Base-by-base conservation (phyloP, 2,888 invertebrate species). In the Leptura quadrifasciata region DNA sequence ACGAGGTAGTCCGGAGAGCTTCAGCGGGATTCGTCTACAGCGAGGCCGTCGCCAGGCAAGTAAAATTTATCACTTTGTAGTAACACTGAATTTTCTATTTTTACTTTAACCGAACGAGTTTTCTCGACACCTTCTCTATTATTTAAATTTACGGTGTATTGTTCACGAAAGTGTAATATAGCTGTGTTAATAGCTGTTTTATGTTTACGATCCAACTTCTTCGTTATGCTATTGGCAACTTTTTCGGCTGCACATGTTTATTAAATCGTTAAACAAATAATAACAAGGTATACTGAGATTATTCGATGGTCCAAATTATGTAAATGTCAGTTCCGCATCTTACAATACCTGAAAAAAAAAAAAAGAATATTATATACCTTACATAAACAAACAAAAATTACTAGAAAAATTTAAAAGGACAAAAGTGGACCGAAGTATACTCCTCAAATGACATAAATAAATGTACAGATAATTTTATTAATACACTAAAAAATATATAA, bases 1-100 rank as follows among this genome's bases (percentile, higher is more conserved):
- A 97, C 90, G 99, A 99, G 92, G 97, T 99, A 81, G 98, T 98
- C 27, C 94, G 98, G 86, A 93, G 98, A 87, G 99, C 99, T 24
- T 94, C 95, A 39, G 96, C 97, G 71, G 99, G 99, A 80, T 99
- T 99, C 90, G 98, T 98, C 76, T 99, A 99, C 91, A 99, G 99
- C 87, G 99, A 99, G 91, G 98, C 98, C 58, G 99, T 99, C 72
- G 98, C 98, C 81, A 98, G 98, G 98, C 98, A 91, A 92, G 80
- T 79, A 68, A 27, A 68, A 65, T 65, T 65, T 65, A 65, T 65
- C 47, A 47, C 64, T 68, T 31, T 5, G 24, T 10, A 52, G 27
- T 21, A n/a, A 31, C 60, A 8, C 17, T 61, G n/a, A 24, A n/a
- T 54, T 55, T 47, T 57, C 68, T 55, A 31, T 68, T 55, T 52